A percentile compares a stretch with the other conserved stretches of the same genome.
Conservation (phyloP, 2,113 vertebrate genomes). For the Acrocephalus kingi region DNA sequence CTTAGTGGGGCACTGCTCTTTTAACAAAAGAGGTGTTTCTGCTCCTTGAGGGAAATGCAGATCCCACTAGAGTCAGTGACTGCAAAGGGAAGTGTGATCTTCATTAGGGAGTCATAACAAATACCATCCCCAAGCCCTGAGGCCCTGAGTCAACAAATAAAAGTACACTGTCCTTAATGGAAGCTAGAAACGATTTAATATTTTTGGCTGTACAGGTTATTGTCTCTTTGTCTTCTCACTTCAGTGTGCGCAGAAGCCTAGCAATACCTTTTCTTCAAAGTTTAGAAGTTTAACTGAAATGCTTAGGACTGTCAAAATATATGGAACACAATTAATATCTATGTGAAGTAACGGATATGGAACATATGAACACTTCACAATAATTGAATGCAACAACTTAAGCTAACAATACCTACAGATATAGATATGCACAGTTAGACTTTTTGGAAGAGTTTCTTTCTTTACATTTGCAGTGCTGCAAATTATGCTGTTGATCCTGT, state of each 20-base stretch:
- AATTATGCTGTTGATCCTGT: neutral
- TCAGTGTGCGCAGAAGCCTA: neutral
- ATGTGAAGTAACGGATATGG: neutral
- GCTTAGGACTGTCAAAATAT: neutral
- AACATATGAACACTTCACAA: neutral
- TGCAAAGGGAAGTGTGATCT: neutral
- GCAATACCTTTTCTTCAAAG: neutral
- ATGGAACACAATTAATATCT: neutral
- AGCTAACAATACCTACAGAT: neutral
- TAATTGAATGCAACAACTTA: neutral
- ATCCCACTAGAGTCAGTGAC: neutral
- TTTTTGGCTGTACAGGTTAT: neutral
- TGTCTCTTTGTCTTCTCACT: neutral
- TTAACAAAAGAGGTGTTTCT: neutral
- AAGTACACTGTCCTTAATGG: neutral
- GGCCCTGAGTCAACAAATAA: neutral
- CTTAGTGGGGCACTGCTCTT: neutral
- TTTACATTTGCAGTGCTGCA: neutral
- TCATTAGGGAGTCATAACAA: neutral
- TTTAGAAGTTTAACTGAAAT: neutral
- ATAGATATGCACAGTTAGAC: neutral
- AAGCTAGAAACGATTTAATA: neutral
- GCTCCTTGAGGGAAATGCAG: neutral
- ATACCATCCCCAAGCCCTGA: neutral
- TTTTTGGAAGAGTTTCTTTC: neutral